Evolutionary conservation across 2,888 invertebrate species (phyloP).

Genomic region (Actias luna): DNA sequence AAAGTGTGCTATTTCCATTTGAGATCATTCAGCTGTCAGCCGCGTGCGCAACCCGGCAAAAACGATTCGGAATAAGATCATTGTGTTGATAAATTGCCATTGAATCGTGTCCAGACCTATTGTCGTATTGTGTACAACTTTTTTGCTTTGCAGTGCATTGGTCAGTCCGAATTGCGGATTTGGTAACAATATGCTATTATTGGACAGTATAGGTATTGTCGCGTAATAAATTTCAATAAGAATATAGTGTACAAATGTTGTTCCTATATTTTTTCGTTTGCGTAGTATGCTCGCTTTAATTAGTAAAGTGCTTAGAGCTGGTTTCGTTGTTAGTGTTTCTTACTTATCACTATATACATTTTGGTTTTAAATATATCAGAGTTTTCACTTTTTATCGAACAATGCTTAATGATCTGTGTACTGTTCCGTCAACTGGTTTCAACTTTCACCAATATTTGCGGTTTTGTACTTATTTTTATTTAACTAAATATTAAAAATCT

Average conservation of each 20-base stretch:
- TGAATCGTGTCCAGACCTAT: conserved; percentile 1
- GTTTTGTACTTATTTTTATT: not conserved
- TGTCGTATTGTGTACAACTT: conserved; percentile 1
- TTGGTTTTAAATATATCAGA: not conserved
- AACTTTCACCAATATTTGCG: not conserved
- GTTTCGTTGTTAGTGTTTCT: not conserved
- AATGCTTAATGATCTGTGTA: not conserved
- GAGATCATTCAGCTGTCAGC: conserved; percentile 18
- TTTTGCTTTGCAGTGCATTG: not conserved
- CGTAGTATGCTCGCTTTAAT: not conserved
- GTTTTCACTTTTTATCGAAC: not conserved
- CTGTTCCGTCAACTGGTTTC: not conserved
- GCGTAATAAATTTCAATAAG: not conserved
- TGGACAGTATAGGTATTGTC: conserved; percentile 17
- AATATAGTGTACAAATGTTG: too few relatives aligned
- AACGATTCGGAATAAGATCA: not conserved
- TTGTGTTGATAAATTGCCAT: conserved; percentile 7
- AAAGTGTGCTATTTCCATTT: conserved; percentile 18
- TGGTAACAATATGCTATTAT: conserved; percentile 4
- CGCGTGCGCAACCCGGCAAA: conserved; percentile 6
- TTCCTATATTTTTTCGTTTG: not conserved
- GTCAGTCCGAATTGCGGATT: conserved; percentile 10
- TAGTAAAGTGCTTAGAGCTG: not conserved
- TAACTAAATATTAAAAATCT: not conserved
- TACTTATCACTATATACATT: not conserved